Evolutionary conservation across 1,140 invertebrate species (phyloP).

Genomic region (Argopecten irradians): DNA sequence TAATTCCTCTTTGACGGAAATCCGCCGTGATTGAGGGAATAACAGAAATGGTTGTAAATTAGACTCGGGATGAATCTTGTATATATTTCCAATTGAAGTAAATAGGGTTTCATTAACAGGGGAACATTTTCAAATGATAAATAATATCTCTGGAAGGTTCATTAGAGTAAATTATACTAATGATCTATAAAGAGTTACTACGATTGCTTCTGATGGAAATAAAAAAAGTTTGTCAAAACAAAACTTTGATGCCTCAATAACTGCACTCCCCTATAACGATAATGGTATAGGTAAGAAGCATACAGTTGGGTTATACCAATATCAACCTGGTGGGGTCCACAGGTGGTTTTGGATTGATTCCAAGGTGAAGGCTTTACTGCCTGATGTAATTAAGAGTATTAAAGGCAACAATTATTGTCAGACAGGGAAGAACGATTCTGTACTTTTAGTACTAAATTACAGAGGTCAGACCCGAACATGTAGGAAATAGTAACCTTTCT

Average conservation of each 20-base stretch:
- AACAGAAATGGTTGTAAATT: not conserved
- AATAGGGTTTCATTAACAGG: not conserved
- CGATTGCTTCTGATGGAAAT: not conserved
- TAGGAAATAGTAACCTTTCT: too few species aligned
- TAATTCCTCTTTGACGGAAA: constrained; percentile 12
- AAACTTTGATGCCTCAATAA: not conserved
- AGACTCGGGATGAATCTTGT: not conserved
- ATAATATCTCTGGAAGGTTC: not conserved
- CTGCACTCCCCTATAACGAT: not conserved
- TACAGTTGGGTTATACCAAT: not conserved
- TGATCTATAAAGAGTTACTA: not conserved
- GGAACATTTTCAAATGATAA: constrained; percentile 4
- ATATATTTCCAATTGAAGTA: not conserved
- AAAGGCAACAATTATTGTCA: not conserved
- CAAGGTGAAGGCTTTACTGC: not conserved
- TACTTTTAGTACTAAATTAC: not conserved
- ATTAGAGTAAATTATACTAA: not conserved
- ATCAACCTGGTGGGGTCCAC: not conserved
- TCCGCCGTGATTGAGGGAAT: not conserved
- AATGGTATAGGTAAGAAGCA: not conserved
- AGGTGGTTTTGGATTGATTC: not conserved
- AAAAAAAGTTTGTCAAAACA: not conserved
- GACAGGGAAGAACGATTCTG: not conserved
- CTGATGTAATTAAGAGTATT: not conserved
- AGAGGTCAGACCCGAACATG: not conserved